These are phyloP conservation scores for Asobara japonica DNA, from an alignment of 1,140 invertebrate species.

Conservation along the genomic window DNA sequence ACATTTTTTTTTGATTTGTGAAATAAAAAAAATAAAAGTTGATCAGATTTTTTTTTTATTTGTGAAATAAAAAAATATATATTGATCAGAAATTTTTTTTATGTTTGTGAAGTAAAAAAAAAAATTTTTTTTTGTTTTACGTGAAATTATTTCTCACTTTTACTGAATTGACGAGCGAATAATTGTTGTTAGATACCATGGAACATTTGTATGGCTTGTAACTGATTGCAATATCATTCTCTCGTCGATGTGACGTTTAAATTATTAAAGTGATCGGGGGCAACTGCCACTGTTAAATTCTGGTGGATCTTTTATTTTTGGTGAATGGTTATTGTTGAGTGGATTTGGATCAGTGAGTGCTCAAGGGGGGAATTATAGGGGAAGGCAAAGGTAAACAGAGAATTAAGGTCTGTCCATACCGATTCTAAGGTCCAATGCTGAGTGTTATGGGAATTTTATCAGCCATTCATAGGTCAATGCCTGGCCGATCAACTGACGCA, in stretches of 20 bases:
- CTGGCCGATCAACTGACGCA: background rate
- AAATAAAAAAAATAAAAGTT: no score
- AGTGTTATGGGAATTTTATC: background rate
- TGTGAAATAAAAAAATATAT: no score
- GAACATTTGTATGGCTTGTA: conserved; percentile 3
- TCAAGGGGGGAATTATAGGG: no score
- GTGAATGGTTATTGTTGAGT: background rate
- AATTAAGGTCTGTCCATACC: background rate
- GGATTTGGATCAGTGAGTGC: no score
- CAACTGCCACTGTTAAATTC: background rate
- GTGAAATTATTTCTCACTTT: background rate
- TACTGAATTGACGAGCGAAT: background rate
- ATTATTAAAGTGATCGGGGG: background rate
- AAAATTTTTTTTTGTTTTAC: no score
- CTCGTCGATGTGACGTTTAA: background rate
- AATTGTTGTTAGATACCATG: background rate
- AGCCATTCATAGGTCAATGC: background rate
- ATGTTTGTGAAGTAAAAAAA: no score
- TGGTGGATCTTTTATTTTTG: no score
- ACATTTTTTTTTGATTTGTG: no score
- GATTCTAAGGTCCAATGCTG: background rate
- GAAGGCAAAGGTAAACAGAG: background rate
- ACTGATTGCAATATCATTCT: background rate
- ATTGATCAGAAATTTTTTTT: no score
- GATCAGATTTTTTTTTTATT: no score